Percentiles rank a stretch among this genome's conserved stretches.
phyloP scores from a whole-genome alignment of 53 echinoderm and acorn worm genomes.

The Temnopleurus reevesii region DNA sequence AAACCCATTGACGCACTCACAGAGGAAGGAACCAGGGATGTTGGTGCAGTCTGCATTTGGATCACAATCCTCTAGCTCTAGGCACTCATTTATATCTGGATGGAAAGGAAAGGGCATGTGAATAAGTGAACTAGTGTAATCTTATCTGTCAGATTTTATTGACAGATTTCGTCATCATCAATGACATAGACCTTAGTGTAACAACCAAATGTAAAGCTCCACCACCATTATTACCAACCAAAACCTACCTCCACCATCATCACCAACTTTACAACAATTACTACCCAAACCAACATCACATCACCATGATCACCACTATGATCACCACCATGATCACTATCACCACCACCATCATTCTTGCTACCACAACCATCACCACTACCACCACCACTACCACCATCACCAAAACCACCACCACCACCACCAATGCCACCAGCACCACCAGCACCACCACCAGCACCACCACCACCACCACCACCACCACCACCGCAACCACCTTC shows the following conservation, averaged over 20 bases:
- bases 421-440: background rate
- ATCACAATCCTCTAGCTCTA: slow-evolving; percentile 41
- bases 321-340: background rate
- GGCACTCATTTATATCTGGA: slow-evolving; percentile 86
- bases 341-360: background rate
- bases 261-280: background rate
- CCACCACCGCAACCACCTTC: background rate
- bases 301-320: slow-evolving; percentile 38
- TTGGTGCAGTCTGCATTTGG: slow-evolving; percentile 68
- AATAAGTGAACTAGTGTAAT: too few relatives aligned
- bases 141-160: too few relatives aligned
- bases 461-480: slow-evolving; percentile 1
- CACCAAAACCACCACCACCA: background rate
- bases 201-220: too few relatives aligned
- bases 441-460: background rate
- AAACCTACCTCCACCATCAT: background rate
- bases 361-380: background rate
- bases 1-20: slow-evolving; percentile 62
- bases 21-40: slow-evolving; percentile 66
- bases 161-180: too few relatives aligned
- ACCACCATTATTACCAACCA: background rate
- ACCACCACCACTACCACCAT: background rate
- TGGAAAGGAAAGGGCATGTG: too few relatives aligned
- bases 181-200: too few relatives aligned
- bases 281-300: background rate